Conservation (phyloP, 1,140 invertebrate species). For the Bombus sylvicola region DNA sequence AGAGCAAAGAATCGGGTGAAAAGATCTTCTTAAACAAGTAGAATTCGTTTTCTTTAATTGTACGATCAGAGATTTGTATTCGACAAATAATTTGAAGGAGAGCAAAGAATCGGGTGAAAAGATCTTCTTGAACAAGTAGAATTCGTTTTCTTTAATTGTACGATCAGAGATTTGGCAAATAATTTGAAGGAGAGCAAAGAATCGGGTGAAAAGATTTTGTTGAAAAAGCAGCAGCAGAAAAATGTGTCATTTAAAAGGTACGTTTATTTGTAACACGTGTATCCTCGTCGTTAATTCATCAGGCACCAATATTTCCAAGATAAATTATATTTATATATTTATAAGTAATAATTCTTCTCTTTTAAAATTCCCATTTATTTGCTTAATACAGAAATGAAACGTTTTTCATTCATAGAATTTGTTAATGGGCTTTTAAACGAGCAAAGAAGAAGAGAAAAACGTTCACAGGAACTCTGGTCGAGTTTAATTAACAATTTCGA, state of each 20-base stretch:
- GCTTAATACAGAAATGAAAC: not conserved
- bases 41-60: no score
- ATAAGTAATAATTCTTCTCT: no score
- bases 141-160: no score
- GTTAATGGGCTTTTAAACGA: no score
- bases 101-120: not conserved
- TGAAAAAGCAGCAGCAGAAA: not conserved
- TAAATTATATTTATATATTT: not conserved
- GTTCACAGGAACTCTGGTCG: no score
- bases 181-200: not conserved
- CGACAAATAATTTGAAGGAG: not conserved
- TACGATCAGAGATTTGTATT: no score
- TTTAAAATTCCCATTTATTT: not conserved
- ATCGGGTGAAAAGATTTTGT: not conserved
- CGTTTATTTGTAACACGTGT: not conserved
- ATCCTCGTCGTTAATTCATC: not conserved
- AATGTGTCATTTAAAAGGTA: constrained; percentile 5
- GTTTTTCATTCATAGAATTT: not conserved
- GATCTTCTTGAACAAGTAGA: not conserved
- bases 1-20: not conserved
- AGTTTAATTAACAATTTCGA: no score
- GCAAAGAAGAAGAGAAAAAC: no score
- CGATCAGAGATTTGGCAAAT: no score
- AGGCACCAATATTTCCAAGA: not conserved
- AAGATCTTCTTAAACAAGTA: not conserved